Percentiles rank a stretch among this genome's conserved stretches.
Conservation (phyloP, 2,888 invertebrate genomes). For the Sussaba pulchella region DNA sequence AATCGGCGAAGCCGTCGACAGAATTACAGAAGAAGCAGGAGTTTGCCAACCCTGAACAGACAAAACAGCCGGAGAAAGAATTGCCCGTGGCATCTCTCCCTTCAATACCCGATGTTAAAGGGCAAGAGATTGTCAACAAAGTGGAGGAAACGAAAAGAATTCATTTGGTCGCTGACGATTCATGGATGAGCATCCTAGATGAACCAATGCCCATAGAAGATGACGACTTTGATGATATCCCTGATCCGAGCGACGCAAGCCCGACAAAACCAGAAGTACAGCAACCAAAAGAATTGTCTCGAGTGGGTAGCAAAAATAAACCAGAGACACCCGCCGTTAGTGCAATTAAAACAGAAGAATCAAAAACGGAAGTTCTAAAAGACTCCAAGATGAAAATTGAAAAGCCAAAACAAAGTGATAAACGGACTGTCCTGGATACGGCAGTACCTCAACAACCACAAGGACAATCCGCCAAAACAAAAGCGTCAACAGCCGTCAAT, state of each 20-base stretch:
- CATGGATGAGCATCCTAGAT: slow-evolving; percentile 77
- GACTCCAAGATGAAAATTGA: not conserved
- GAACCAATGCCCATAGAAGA: slow-evolving; percentile 76
- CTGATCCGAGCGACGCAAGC: slow-evolving; percentile 49
- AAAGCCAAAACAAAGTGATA: slow-evolving; percentile 11
- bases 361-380: not conserved
- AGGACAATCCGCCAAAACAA: slow-evolving; percentile 21
- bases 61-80: slow-evolving; percentile 40
- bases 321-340: not conserved
- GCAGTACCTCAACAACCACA: not conserved
- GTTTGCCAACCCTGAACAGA: not conserved
- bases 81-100: not conserved
- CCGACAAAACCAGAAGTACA: slow-evolving; percentile 17
- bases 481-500: slow-evolving; percentile 60
- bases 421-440: not conserved
- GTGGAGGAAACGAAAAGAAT: slow-evolving; percentile 55
- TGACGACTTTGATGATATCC: slow-evolving; percentile 73
- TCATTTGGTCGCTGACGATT: slow-evolving; percentile 71
- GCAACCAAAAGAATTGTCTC: not conserved
- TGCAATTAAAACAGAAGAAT: slow-evolving; percentile 11
- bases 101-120: slow-evolving; percentile 5
- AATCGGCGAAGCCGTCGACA: not conserved
- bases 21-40: slow-evolving; percentile 17
- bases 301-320: not conserved
- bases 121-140: slow-evolving; percentile 9